A percentile compares a stretch with the other conserved stretches of the same genome.
phyloP scores from a whole-genome alignment of 2,113 vertebrate species.

The Turdus rufiventris region DNA sequence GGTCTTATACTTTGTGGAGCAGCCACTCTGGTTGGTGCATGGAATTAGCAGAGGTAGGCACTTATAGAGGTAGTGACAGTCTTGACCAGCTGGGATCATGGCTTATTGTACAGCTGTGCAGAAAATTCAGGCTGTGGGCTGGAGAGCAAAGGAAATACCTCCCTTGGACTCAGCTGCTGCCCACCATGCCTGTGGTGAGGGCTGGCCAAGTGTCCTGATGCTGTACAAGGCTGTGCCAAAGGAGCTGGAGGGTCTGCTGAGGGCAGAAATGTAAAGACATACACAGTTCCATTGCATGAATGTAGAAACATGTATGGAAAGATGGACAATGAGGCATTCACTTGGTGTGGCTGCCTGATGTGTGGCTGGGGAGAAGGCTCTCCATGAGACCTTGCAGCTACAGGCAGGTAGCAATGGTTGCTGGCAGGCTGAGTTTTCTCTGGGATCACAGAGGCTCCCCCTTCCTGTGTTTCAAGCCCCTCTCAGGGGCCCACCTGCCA shows the following conservation, averaged over 20 bases:
- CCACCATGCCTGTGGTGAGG: not conserved
- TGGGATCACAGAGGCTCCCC: not conserved
- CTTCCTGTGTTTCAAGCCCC: not conserved
- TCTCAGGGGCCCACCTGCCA: not conserved
- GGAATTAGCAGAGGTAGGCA: not conserved
- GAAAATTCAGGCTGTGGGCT: not conserved
- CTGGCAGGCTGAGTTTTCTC: not conserved
- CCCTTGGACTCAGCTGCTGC: not conserved
- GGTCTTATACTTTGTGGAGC: not conserved
- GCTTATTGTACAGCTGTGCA: not conserved
- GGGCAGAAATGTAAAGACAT: not conserved
- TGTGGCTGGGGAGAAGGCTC: not conserved
- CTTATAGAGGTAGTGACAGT: rapidly evolving
- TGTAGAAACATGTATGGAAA: not conserved
- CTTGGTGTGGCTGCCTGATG: not conserved
- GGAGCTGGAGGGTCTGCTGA: not conserved
- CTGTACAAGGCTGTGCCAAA: not conserved
- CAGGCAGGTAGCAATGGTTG: not conserved
- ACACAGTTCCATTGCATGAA: not conserved
- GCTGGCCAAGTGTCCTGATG: not conserved
- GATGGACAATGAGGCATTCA: not conserved
- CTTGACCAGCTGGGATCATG: not conserved
- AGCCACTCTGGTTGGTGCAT: not conserved
- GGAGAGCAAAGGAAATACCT: not conserved
- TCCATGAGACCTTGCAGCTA: not conserved